Base-by-base conservation (phyloP, 1,140 invertebrate species). In the Cheumatopsyche charites region DNA sequence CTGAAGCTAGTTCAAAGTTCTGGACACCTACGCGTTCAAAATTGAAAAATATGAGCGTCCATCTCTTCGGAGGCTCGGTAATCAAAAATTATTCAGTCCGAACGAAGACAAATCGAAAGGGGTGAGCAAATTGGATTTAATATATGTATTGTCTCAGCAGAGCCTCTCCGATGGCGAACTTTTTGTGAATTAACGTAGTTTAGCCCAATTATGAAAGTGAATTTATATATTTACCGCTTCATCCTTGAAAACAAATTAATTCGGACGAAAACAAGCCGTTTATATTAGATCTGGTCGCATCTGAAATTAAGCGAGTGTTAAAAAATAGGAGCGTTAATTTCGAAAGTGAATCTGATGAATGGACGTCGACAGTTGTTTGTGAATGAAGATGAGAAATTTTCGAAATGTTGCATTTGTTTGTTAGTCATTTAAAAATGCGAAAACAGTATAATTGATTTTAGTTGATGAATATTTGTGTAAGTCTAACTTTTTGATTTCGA, bases 161-260 rank as follows among this genome's bases (percentile, higher is more conserved):
- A 58, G 19, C 15, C 19, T 12, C 1, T 19, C 15, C 15, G 25
- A 23, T 13, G 21, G 47, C 47, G 23, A 62, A 68, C 66, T 68
- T 68, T 68, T 55, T 68, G 25, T 25, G 61, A 71, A 73, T 75
- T 73, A 71, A 55, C 71, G 67, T 67, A 58, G 66, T 70, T 72
- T 67, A 42, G 23, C 70, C 49, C 42, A 72, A 72, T 75, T 71
- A 67, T 43, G 62, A 45, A 43, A 62, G 21, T 75, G 70, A 75
- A 73, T 71, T 36, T 75, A 75, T 75, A 69, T 75, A 75, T 73
- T 75, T 71, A 73, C 71, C 43, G n/a, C 26, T 58, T n/a, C 43
- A 67, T 73, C 65, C 47, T 52, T 67, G 69, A 75, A 75, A 73
- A 73, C 61, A 61, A 67, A 72, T 67, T 55, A 67, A 68, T 15